These are phyloP conservation scores for Sarcophaga rosellei DNA, from an alignment of 2,888 invertebrate species.

Conservation along the genomic window DNA sequence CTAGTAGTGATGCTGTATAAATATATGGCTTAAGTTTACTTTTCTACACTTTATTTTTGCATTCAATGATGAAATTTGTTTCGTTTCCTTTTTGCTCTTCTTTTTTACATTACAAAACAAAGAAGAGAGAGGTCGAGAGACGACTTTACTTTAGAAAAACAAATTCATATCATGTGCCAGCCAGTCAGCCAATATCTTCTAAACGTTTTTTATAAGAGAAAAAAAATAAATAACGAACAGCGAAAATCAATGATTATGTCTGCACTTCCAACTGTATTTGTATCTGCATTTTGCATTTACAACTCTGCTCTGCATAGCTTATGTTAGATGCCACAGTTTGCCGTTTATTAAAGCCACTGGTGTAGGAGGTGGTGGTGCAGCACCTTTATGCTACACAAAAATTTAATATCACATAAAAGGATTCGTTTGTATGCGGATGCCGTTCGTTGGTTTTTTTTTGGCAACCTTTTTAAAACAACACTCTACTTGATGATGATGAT, in stretches of 20 bases:
- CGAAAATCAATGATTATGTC: slow-evolving; percentile 62
- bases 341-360: neutral
- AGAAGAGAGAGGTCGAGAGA: too few relatives aligned
- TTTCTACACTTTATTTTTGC: slow-evolving; percentile 42
- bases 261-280: slow-evolving; percentile 39
- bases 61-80: slow-evolving; percentile 51
- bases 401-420: slow-evolving; percentile 33
- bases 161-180: neutral
- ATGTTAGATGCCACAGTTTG: neutral
- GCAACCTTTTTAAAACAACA: slow-evolving; percentile 57
- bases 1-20: neutral
- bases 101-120: neutral
- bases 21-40: slow-evolving; percentile 29
- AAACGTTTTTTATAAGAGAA: slow-evolving; percentile 20
- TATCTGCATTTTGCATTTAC: neutral
- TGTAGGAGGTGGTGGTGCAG: neutral
- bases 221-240: too few relatives aligned
- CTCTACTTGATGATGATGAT: slow-evolving; percentile 61
- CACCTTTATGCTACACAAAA: slow-evolving; percentile 35
- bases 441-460: slow-evolving; percentile 41
- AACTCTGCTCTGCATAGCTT: neutral
- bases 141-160: slow-evolving; percentile 10
- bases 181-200: slow-evolving; percentile 18
- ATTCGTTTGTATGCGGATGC: neutral
- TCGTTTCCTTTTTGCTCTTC: neutral